Percentiles rank a stretch among this genome's conserved stretches.
Conservation (phyloP, 2,797 vertebrate genomes). For the Harpagifer antarcticus region DNA sequence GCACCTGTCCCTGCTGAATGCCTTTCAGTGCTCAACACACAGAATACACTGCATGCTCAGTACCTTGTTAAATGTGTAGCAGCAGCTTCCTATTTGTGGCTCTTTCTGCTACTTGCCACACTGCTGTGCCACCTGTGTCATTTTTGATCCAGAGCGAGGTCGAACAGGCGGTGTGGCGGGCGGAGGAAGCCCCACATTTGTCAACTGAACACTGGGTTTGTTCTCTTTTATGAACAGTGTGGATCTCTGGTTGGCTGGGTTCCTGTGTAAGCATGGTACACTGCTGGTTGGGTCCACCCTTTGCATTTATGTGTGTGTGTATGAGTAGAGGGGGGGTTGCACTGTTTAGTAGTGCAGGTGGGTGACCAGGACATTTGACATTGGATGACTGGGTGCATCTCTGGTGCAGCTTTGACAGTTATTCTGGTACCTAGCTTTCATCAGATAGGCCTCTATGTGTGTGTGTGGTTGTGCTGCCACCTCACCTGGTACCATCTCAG, state of each 20-base stretch:
- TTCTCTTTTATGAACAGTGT: constrained; percentile 55
- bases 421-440: constrained; percentile 80
- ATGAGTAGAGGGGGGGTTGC: constrained; percentile 17
- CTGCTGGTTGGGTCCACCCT: constrained; percentile 73
- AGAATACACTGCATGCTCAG: constrained; percentile 27
- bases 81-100: constrained; percentile 39
- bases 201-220: constrained; percentile 33
- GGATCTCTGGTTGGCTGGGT: constrained; percentile 64
- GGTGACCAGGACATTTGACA: constrained; percentile 70
- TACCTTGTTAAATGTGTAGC: constrained; percentile 33
- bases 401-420: constrained; percentile 80
- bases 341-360: constrained; percentile 78
- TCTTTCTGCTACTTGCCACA: constrained; percentile 47
- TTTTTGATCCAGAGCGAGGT: constrained; percentile 62
- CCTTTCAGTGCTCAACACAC: constrained; percentile 40
- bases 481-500: constrained; percentile 83
- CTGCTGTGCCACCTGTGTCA: constrained; percentile 73
- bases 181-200: constrained; percentile 20
- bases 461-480: constrained; percentile 49
- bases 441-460: constrained; percentile 37
- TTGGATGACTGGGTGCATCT: constrained; percentile 76
- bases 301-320: constrained; percentile 33
- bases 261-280: constrained; percentile 69
- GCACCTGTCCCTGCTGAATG: constrained; percentile 61
- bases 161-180: constrained; percentile 41